These are phyloP conservation scores for Pogonus chalceus DNA, from an alignment of 1,140 invertebrate species.

Conservation along the genomic window DNA sequence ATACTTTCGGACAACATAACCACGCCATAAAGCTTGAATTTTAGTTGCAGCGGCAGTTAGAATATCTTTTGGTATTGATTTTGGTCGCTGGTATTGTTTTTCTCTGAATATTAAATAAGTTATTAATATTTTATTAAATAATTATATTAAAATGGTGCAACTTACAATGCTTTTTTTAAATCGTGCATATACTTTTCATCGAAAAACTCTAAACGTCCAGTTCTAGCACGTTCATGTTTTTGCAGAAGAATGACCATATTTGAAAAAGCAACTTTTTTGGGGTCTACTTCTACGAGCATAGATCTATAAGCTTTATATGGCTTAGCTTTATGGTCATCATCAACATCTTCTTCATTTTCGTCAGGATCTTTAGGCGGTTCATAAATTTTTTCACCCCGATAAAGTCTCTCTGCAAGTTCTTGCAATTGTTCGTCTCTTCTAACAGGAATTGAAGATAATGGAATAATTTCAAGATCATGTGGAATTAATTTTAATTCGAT, in stretches of 20 bases:
- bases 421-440: constrained; percentile 18
- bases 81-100: background rate
- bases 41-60: background rate
- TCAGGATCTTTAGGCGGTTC: background rate
- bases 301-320: too few relatives aligned
- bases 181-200: background rate
- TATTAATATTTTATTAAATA: background rate
- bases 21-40: background rate
- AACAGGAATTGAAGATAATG: constrained; percentile 29
- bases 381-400: background rate
- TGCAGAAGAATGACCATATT: background rate
- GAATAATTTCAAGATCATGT: constrained; percentile 36
- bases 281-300: background rate
- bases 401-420: background rate
- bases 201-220: background rate
- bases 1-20: background rate
- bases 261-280: background rate
- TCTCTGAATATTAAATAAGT: background rate
- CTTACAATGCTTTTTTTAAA: background rate
- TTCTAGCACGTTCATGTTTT: background rate
- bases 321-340: background rate
- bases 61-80: background rate
- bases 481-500: constrained; percentile 49
- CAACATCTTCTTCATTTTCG: background rate
- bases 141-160: background rate